Evolutionary conservation across 2,888 invertebrate species (phyloP), one percentile per base, ranked within the genome.

Genomic region (Meteorus cinctellus): DNA sequence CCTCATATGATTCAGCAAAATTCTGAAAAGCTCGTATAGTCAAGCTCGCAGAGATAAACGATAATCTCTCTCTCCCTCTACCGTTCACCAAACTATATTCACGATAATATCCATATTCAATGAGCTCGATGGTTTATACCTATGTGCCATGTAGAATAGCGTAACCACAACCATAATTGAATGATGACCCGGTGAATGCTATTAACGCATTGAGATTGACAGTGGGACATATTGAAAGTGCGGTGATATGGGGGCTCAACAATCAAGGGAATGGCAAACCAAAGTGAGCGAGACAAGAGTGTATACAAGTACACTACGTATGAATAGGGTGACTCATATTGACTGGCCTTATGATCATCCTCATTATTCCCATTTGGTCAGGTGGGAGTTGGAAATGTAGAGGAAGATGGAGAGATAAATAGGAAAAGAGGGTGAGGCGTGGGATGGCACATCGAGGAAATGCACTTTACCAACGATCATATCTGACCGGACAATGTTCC

Each of bases 151-250:
- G 72, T 70, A 75, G 62, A 63, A 72, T 62, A 48, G 60, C 69
- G 77, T 72, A 68, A 72, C 77, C 80, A 78, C 80, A 71, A 77
- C 79, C 80, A 82, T 86, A 87, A 87, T 87, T 87, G 86, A 87
- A 86, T 86, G 86, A 87, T 84, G 83, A 81, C 78, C 12, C 67
- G 82, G 81, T 81, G 83, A 85, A 85, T 84, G 86, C 86, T 87
- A 86, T 87, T 88, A 88, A 85, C 85, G 85, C 79, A 83, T 82
- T 80, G 84, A 85, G 84, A 88, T 88, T 86, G 83, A 82, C 84
- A 84, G 80, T 77, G 78, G 82, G 79, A 82, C 82, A 83, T 82
- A 84, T 85, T 83, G 83, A 79, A 78, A 81, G n/a, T n/a, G 19
- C 79, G 80, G 81, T 81, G 83, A 81, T 81, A 72, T 77, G 80